Conservation (phyloP, 2,888 invertebrate genomes). For the Lasioglossum vierecki region DNA sequence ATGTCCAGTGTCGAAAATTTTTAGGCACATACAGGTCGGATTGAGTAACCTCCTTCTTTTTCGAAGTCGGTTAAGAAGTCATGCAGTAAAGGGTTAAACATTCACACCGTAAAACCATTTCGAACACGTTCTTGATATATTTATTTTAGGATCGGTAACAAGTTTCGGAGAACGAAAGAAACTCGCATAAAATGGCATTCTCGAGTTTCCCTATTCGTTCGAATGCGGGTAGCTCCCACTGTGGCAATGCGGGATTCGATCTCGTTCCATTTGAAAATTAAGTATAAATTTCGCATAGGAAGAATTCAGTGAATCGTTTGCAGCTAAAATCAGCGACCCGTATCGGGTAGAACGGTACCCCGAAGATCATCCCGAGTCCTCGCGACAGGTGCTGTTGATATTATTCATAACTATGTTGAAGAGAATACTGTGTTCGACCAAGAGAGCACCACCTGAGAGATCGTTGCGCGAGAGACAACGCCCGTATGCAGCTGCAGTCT, state of each 20-base stretch:
- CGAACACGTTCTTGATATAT: not conserved
- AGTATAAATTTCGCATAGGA: not conserved
- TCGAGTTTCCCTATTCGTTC: too few species aligned
- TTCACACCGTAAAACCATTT: too few species aligned
- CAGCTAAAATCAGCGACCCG: conserved; percentile 34
- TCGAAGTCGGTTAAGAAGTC: too few species aligned
- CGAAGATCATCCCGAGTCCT: conserved; percentile 30
- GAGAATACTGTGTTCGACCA: conserved; percentile 65
- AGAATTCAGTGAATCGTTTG: not conserved
- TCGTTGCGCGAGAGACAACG: conserved; percentile 70
- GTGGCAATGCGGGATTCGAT: not conserved
- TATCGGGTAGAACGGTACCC: conserved; percentile 33
- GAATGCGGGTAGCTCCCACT: not conserved
- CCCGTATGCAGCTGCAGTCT: conserved; percentile 76
- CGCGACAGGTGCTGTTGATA: conserved; percentile 72
- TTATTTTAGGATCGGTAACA: not conserved
- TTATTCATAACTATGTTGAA: conserved; percentile 56
- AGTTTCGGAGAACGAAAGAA: not conserved
- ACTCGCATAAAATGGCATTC: not conserved
- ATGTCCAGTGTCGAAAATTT: too few species aligned
- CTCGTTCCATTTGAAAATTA: not conserved
- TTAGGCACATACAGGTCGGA: too few species aligned
- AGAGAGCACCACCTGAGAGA: conserved; percentile 76
- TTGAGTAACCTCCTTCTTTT: too few species aligned
- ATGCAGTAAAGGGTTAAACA: too few species aligned